Evolutionary conservation across 2,113 vertebrate genomes (phyloP).

Genomic region (Deroptyus accipitrinus): DNA sequence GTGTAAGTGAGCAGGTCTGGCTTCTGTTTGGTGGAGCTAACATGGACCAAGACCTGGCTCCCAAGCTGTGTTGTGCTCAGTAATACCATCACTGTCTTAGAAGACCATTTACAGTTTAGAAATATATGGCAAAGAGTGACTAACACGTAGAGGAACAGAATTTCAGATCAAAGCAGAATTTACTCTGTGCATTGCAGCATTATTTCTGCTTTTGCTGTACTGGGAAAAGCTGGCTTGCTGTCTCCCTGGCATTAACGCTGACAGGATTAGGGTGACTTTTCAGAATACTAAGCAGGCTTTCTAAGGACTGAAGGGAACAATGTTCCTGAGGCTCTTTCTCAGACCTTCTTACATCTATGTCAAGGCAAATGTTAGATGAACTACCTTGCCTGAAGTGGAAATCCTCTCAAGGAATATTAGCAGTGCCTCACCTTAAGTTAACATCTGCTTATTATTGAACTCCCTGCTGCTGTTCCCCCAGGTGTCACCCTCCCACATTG

Average conservation of each 20-base stretch:
- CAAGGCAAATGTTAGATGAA: neutral
- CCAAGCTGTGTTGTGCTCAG: neutral
- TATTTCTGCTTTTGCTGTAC: neutral
- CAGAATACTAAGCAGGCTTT: neutral
- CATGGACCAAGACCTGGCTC: fast-evolving
- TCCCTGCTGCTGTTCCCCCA: fast-evolving
- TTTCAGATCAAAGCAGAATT: neutral
- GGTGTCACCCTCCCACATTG: neutral
- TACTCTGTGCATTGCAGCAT: neutral
- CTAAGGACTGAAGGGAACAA: neutral
- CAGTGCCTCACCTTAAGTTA: neutral
- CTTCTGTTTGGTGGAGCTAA: neutral
- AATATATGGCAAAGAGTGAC: neutral
- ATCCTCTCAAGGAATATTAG: neutral
- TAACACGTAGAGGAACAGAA: neutral
- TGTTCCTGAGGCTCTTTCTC: neutral
- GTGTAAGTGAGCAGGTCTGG: neutral
- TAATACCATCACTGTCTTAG: neutral
- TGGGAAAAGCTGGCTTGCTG: neutral
- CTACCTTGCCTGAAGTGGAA: neutral
- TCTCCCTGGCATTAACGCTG: neutral
- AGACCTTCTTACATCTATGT: neutral
- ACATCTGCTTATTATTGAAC: neutral
- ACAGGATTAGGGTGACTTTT: constrained; percentile 17
- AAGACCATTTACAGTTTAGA: neutral